These are phyloP conservation scores for Drosophila cracens DNA, from an alignment of 2,888 invertebrate genomes.

Conservation along the genomic window DNA sequence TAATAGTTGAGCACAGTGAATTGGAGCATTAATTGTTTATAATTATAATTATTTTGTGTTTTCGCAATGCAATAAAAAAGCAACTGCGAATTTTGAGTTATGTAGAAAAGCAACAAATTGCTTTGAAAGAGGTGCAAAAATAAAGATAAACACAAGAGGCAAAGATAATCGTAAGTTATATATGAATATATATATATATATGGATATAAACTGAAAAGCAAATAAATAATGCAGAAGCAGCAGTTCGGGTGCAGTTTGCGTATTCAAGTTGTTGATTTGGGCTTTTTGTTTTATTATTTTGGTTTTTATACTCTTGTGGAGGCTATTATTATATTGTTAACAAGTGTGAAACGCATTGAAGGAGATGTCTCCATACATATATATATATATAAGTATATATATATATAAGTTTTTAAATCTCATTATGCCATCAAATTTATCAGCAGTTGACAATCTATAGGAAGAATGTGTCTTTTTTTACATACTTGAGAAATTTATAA, in stretches of 20 bases:
- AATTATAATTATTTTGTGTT: slow-evolving; percentile 24
- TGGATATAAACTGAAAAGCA: slow-evolving; percentile 6
- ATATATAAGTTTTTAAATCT: too few species aligned
- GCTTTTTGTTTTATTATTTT: neutral
- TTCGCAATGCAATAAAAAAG: slow-evolving; percentile 15
- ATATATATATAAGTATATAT: neutral
- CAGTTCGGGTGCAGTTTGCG: slow-evolving; percentile 77
- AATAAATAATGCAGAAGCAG: slow-evolving; percentile 12
- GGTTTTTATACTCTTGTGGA: neutral
- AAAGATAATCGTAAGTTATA: slow-evolving; percentile 12
- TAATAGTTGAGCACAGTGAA: accelerated
- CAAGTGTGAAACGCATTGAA: neutral
- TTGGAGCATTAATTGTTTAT: slow-evolving; percentile 1
- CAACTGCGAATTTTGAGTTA: slow-evolving; percentile 38
- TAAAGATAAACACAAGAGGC: slow-evolving; percentile 5
- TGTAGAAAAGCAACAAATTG: slow-evolving; percentile 62
- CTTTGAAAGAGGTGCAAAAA: slow-evolving; percentile 23
- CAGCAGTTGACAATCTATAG: neutral
- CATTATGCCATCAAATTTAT: neutral
- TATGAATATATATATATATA: neutral
- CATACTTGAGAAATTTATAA: neutral
- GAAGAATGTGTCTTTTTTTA: neutral
- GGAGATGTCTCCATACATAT: neutral
- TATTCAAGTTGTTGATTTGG: slow-evolving; percentile 45
- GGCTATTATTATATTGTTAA: neutral